phyloP scores from a whole-genome alignment of 2,797 vertebrate species.

The Poeciliopsis gracilis region DNA sequence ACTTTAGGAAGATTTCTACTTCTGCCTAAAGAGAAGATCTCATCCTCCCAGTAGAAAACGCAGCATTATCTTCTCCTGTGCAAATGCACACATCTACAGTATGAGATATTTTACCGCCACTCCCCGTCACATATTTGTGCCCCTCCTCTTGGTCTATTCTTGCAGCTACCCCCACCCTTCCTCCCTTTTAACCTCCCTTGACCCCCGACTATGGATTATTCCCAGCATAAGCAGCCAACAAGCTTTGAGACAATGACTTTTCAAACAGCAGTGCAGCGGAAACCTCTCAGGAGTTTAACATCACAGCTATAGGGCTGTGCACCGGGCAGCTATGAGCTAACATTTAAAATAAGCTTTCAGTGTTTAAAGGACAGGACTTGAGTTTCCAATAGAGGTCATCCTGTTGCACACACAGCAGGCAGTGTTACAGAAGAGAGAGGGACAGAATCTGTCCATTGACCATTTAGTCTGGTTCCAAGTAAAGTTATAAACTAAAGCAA shows the following conservation, averaged over 20 bases:
- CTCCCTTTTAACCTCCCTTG: slow-evolving; percentile 32
- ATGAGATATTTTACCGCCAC: slow-evolving; percentile 13
- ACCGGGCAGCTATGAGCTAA: slow-evolving; percentile 48
- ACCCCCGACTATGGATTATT: slow-evolving; percentile 30
- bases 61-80: slow-evolving; percentile 4
- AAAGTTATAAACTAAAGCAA: neutral
- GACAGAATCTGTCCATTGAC: slow-evolving; percentile 9
- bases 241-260: slow-evolving; percentile 50
- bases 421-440: slow-evolving; percentile 24
- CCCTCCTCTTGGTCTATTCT: slow-evolving; percentile 32
- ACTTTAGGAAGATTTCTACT: slow-evolving; percentile 45
- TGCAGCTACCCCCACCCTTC: slow-evolving; percentile 26
- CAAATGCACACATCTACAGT: slow-evolving; percentile 19
- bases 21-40: slow-evolving; percentile 36
- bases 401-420: slow-evolving; percentile 41
- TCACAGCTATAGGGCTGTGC: slow-evolving; percentile 56
- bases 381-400: slow-evolving; percentile 68
- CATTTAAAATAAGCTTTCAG: slow-evolving; percentile 65
- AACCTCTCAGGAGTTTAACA: slow-evolving; percentile 17
- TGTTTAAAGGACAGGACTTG: slow-evolving; percentile 62
- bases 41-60: slow-evolving; percentile 31
- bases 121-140: slow-evolving; percentile 27
- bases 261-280: slow-evolving; percentile 25
- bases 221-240: slow-evolving; percentile 21
- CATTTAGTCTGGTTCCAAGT: slow-evolving; percentile 11